phyloP scores from a whole-genome alignment of 2,797 vertebrate species.

The Valencia hispanica region DNA sequence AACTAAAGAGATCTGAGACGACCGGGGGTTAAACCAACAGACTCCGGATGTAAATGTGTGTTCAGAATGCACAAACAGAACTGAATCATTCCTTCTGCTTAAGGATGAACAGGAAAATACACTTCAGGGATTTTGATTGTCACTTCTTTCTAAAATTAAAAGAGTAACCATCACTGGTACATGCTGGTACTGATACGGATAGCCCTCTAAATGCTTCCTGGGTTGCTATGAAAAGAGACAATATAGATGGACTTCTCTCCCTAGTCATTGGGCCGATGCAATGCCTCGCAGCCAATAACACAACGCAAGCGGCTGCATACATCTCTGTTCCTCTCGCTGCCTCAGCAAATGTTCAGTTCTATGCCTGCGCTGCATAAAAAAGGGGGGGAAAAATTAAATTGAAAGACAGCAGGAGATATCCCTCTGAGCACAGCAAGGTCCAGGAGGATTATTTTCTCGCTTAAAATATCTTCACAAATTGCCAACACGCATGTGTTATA shows the following conservation, averaged over 20 bases:
- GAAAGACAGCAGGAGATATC: not conserved
- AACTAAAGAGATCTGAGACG: conserved; percentile 18
- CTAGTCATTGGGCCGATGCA: conserved; percentile 56
- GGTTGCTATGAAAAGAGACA: conserved; percentile 71
- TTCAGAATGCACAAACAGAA: conserved; percentile 15
- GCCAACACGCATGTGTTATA: not conserved
- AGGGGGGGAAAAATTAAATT: too few relatives aligned
- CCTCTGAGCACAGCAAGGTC: not conserved
- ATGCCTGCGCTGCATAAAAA: not conserved
- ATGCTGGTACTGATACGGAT: conserved; percentile 16
- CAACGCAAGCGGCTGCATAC: conserved; percentile 30
- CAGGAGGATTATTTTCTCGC: not conserved
- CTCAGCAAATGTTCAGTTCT: conserved; percentile 17
- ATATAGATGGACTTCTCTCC: conserved; percentile 45
- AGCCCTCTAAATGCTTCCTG: conserved; percentile 53
- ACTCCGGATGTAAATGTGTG: conserved; percentile 18
- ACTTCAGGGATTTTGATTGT: conserved; percentile 7
- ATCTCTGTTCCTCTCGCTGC: conserved; percentile 15
- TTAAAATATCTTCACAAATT: not conserved
- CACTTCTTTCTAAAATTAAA: conserved; percentile 1
- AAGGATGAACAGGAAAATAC: not conserved
- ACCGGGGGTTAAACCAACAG: conserved; percentile 39
- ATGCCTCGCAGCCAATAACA: conserved; percentile 66
- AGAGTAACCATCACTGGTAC: conserved; percentile 21
- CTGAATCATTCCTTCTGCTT: not conserved